Evolutionary conservation across 2,888 invertebrate genomes (phyloP), one percentile per base, ranked within the genome.

Genomic region (Orgyia antiqua): DNA sequence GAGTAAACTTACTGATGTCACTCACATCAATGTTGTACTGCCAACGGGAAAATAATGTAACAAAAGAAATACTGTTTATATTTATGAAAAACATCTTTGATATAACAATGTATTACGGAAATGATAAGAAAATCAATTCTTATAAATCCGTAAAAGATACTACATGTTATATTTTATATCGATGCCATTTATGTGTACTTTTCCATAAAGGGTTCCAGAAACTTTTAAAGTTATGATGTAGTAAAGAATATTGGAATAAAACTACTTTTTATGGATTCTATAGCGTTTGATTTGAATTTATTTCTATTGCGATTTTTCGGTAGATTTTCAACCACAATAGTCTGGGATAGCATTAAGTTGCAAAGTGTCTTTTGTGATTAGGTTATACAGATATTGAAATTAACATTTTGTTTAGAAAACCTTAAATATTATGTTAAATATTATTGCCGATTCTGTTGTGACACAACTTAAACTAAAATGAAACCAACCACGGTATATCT

Each of bases 1-100:
- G 26, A 35, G 34, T 36, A 42, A 43, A 47, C 27, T 30, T 24
- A 29, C 24, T 30, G 33, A 31, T 39, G 33, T 41, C 36, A 30
- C 24, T 30, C 24, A 21, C 28, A 33, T 15, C 15, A 15, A 15
- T 15, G 15, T 15, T 15, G 6, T 15, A 15, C 27, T 20, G 11
- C 21, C 30, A 21, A 32, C 36, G 23, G 31, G 30, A 45, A 42
- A 45, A 40, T 21, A 35, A 29, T 18, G 10, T 30, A 25, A 36
- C 30, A 34, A 36, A 31, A 13, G 3, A 26, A 30, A 18, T 17
- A 32, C 10, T 10, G 17, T 11, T 21, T 32, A 27, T 27, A 27
- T 31, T 20, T 29, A n/a, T 33, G 2, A 9, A 13, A 10, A 32
- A 27, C 28, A 19, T 15, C 25, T 33, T 36, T 20, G 26, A 33